Evolutionary conservation across 37 sponge, comb jelly and placozoan species (phyloP), one percentile per base, ranked within the genome.

Genomic region (Crambe crambe): DNA sequence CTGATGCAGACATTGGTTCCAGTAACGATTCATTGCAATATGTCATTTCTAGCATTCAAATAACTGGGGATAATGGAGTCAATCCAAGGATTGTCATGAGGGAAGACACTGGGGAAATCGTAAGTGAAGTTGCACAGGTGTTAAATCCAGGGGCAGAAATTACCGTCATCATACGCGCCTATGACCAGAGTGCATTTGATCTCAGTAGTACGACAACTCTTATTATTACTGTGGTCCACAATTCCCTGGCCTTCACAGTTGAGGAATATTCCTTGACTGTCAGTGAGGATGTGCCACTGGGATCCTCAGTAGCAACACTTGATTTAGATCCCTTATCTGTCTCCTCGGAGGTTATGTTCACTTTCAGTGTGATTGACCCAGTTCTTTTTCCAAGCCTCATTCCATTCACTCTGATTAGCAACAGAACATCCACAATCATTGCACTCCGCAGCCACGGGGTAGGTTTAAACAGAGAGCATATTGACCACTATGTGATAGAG

Each of bases 1-100:
- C 38, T 37, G 87, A 86, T 40, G 54, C 26, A 32, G 87, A 86
- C 58, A 54, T 62, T 47, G 26, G 26, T 6, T n/a, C n/a, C 27
- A 72, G 69, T 34, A 30, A 51, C 23, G 80, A 86, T 51, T 23
- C 23, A 3, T 44, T 86, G 8, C 39, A 23, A 3, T 80, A 79
- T 68, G 34, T 9, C 15, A 86, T 80, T n/a, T 29, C 47, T 37
- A 9, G 1, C 51, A 43, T 64, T 18, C 29, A 9, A 3, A 10
- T 27, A 10, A 36, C 40, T n/a, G 78, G 78, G 0, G 26, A 59
- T 6, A 60, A 72, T 3, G 63, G 58, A 10, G 67, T 35, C 1
- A 2, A 0, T 2, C 69, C 70, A 36, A 4, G n/a, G 10, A 21
- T 80, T 69, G 27, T 6, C 0, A 80, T 80, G 10, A 58, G 68